These are phyloP conservation scores for Escarpia spicata DNA, from an alignment of 2,888 invertebrate genomes.

Conservation along the genomic window DNA sequence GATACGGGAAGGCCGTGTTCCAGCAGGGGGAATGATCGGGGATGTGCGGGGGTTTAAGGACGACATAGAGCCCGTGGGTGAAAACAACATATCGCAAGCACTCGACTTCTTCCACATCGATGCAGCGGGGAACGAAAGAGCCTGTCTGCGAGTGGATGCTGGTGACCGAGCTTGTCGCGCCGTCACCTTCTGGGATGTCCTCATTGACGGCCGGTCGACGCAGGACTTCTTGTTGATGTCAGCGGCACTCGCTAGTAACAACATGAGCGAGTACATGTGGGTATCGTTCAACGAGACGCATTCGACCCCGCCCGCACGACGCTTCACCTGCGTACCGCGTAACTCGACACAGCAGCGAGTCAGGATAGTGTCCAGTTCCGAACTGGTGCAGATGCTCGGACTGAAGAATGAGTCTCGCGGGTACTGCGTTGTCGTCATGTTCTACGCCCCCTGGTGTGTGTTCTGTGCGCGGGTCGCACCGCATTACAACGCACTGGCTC, in stretches of 20 bases:
- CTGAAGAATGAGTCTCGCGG: constrained; percentile 69
- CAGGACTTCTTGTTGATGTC: neutral
- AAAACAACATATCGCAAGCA: neutral
- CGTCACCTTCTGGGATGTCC: neutral
- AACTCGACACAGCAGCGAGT: constrained; percentile 39
- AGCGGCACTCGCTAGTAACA: neutral
- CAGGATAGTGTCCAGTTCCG: constrained; percentile 78
- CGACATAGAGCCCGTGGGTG: neutral
- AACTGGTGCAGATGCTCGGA: constrained; percentile 74
- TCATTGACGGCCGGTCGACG: neutral
- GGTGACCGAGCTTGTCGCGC: neutral
- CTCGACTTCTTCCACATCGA: neutral
- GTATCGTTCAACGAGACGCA: neutral
- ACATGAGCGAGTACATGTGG: neutral
- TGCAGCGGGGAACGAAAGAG: neutral
- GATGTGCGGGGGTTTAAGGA: neutral
- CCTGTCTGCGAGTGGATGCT: neutral
- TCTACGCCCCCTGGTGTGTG: constrained; percentile 89
- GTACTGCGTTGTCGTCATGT: constrained; percentile 78
- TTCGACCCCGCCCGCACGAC: neutral
- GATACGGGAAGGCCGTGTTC: neutral
- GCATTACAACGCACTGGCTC: constrained; percentile 87
- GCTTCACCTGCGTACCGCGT: constrained; percentile 18
- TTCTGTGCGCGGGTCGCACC: constrained; percentile 91
- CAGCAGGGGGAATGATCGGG: neutral